These are phyloP conservation scores for Synanthedon formicaeformis DNA, from an alignment of 2,888 invertebrate species.

Conservation along the genomic window DNA sequence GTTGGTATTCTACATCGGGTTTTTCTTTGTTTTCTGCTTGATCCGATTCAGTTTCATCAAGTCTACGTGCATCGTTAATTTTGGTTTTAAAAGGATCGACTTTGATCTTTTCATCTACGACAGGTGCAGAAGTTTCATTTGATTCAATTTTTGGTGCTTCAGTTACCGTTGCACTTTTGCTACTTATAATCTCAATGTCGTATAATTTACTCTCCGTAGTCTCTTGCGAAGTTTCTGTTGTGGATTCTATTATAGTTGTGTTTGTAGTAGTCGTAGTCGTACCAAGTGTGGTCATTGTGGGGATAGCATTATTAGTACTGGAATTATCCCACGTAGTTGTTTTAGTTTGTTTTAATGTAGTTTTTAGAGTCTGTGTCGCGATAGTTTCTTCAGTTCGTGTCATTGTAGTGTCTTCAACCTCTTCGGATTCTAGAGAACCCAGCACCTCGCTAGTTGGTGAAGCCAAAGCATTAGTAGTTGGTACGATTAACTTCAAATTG, in stretches of 20 bases:
- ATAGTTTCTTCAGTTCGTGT: too few relatives aligned
- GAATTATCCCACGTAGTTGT: neutral
- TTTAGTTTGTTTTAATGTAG: neutral
- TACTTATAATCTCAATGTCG: neutral
- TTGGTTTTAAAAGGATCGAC: neutral
- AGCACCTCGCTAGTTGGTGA: too few relatives aligned
- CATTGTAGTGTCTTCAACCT: neutral
- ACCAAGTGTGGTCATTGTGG: neutral
- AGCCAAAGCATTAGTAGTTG: too few relatives aligned
- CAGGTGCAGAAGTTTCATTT: neutral
- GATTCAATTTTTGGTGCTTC: neutral
- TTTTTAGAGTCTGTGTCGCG: too few relatives aligned
- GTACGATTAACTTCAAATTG: too few relatives aligned
- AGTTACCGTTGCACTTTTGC: neutral
- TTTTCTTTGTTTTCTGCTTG: neutral
- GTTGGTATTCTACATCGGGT: neutral
- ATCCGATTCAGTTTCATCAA: neutral
- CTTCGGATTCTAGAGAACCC: too few relatives aligned
- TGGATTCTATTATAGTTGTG: neutral
- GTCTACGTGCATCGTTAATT: neutral
- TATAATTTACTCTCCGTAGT: neutral
- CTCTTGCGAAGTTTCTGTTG: neutral
- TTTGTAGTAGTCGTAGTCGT: neutral
- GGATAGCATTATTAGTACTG: neutral
- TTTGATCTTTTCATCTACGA: neutral